Percentiles rank a stretch among this genome's conserved stretches.
These are phyloP conservation scores for Megathymus violae DNA, from an alignment of 1,140 invertebrate species.

Conservation along the genomic window DNA sequence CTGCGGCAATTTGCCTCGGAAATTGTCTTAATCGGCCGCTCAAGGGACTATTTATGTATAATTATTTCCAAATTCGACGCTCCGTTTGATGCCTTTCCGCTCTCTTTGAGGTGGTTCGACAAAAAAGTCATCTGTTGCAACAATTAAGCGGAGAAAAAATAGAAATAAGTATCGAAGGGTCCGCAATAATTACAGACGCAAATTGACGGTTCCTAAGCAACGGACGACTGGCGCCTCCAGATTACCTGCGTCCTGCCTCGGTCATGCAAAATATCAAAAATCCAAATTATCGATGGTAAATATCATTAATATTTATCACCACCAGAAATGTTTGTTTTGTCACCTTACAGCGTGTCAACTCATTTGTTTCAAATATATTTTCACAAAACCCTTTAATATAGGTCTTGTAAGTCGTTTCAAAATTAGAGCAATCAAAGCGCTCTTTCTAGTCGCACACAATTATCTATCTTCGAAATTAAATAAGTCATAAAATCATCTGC, in stretches of 20 bases:
- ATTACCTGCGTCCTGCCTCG: conserved; percentile 53
- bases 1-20: conserved; percentile 82
- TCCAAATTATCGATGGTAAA: no score
- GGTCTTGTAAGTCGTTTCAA: conserved; percentile 31
- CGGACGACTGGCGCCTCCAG: conserved; percentile 69
- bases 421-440: conserved; percentile 41
- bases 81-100: conserved; percentile 83
- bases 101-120: conserved; percentile 82
- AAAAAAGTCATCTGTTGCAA: conserved; percentile 83
- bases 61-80: conserved; percentile 84
- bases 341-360: no score
- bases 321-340: no score
- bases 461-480: conserved; percentile 59
- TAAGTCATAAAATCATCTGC: conserved; percentile 66
- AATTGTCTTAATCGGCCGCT: conserved; percentile 83
- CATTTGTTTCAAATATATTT: no score
- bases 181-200: conserved; percentile 82
- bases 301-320: no score
- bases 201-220: conserved; percentile 79
- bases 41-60: conserved; percentile 84
- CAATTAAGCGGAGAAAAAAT: conserved; percentile 82
- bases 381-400: neutral
- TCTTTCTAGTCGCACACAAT: conserved; percentile 53
- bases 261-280: conserved; percentile 13
- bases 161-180: conserved; percentile 83